Evolutionary conservation across 2,888 invertebrate genomes (phyloP).

Genomic region (Cyclophora albipunctata): DNA sequence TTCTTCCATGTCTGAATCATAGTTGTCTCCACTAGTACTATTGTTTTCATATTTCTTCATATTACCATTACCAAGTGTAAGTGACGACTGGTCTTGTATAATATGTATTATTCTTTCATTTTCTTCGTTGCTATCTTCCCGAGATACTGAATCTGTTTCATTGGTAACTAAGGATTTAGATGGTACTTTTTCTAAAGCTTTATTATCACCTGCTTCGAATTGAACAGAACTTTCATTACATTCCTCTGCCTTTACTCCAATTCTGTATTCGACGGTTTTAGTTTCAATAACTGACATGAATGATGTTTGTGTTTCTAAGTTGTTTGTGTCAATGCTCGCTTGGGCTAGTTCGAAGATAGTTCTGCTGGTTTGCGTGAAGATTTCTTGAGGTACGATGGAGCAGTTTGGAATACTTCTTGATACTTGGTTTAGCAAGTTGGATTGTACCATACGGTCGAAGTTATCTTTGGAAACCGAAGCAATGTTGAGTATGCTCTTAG

Average conservation of each 20-base stretch:
- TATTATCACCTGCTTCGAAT: neutral
- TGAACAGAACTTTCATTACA: neutral
- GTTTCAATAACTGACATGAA: slow-evolving; percentile 50
- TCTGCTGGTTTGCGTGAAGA: slow-evolving; percentile 75
- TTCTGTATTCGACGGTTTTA: slow-evolving; percentile 43
- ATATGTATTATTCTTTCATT: slow-evolving; percentile 27
- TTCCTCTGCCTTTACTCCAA: slow-evolving; percentile 25
- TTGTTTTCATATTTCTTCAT: slow-evolving; percentile 25
- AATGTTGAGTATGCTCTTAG: slow-evolving; percentile 29
- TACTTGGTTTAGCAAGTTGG: slow-evolving; percentile 7
- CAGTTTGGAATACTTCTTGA: slow-evolving; percentile 28
- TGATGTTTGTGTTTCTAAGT: slow-evolving; percentile 60
- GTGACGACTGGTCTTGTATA: slow-evolving; percentile 31
- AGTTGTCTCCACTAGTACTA: slow-evolving; percentile 32
- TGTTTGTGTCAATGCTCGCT: slow-evolving; percentile 34
- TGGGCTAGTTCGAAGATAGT: slow-evolving; percentile 71
- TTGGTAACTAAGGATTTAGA: slow-evolving; percentile 36
- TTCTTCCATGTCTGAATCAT: slow-evolving; percentile 46
- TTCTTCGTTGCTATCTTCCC: slow-evolving; percentile 20
- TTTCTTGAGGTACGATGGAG: slow-evolving; percentile 45
- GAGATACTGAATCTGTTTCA: slow-evolving; percentile 13
- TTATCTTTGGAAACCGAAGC: slow-evolving; percentile 19
- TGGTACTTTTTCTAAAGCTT: slow-evolving; percentile 35
- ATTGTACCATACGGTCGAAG: slow-evolving; percentile 18
- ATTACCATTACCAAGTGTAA: slow-evolving; percentile 21